Evolutionary conservation across 1,140 invertebrate species (phyloP).

Genomic region (Leptinotarsa defecta): DNA sequence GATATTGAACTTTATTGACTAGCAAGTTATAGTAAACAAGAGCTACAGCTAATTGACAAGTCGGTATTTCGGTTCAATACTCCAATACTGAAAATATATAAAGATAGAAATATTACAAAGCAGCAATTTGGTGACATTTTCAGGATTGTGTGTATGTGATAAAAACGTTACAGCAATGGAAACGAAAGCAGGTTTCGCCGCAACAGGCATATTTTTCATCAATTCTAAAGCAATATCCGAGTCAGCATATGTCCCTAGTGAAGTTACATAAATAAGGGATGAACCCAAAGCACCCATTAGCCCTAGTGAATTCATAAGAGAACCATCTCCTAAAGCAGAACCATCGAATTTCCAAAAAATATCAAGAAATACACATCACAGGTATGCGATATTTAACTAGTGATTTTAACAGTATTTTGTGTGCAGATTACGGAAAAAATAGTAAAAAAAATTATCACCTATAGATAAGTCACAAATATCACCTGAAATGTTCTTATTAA

Average conservation of each 20-base stretch:
- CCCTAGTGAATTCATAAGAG: too few relatives aligned
- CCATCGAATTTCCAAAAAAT: neutral
- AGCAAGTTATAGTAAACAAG: conserved; percentile 50
- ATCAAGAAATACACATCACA: neutral
- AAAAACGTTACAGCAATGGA: too few relatives aligned
- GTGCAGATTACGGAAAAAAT: too few relatives aligned
- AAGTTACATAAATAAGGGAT: neutral
- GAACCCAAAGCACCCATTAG: too few relatives aligned
- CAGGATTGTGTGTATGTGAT: too few relatives aligned
- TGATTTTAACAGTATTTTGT: too few relatives aligned
- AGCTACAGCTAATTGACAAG: conserved; percentile 56
- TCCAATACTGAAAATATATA: conserved; percentile 14
- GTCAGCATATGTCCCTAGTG: neutral
- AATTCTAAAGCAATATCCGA: neutral
- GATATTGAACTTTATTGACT: neutral
- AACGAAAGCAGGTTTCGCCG: too few relatives aligned
- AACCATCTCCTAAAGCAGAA: neutral
- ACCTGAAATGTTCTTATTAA: too few relatives aligned
- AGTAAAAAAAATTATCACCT: too few relatives aligned
- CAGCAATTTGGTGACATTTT: too few relatives aligned
- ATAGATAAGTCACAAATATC: too few relatives aligned
- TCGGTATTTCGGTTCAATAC: conserved; percentile 39
- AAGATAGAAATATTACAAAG: conserved; percentile 20
- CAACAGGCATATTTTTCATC: conserved; percentile 33
- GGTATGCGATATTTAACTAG: too few relatives aligned